Evolutionary conservation across 2,797 vertebrate species (phyloP), one percentile per base, ranked within the genome.

Genomic region (Syngnathus acus): DNA sequence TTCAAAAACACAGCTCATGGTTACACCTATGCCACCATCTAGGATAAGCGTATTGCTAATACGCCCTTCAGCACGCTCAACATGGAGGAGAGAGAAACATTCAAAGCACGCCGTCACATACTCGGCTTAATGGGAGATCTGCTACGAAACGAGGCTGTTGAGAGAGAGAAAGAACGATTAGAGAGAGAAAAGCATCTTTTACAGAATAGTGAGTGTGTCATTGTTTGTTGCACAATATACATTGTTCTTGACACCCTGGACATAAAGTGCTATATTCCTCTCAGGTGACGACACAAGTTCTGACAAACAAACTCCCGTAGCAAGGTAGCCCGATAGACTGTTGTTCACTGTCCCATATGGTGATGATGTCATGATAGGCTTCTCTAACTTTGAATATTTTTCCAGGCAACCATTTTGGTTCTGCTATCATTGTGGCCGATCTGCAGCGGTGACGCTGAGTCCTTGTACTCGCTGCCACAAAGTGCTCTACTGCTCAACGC

Each of bases 381-480:
- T 62, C 11, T 47, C 42, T 45, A 62, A 62, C 21, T 9, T 9
- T 16, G 16, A 32, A 16, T 76, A 0, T 68, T 71, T 47, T 68
- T n/a, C n/a, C 75, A 93, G 93, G 66, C 73, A 75, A 26, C 77
- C 84, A 1, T 90, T 92, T 70, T 92, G 85, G 73, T 93, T 90
- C 87, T 96, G 94, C 76, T 92, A 85, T 69, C 83, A 91, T 53
- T 96, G 94, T 4, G 91, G 94, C 2, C 91, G 92, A 59, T 93
- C 93, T 0, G 64, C 86, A 0, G 91, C 83, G 0, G 86, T 95
- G 71, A 87, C 74, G 19, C 87, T 95, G 60, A 32, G 4, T 58
- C 38, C 0, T 0, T 95, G 93, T 23, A 72, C 55, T 3, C 89
- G 89, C 70, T 95, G 94, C 83, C 89, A 75, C 0, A 82, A 80